Conservation (phyloP, 2,113 vertebrate genomes). For the Thermophis baileyi region DNA sequence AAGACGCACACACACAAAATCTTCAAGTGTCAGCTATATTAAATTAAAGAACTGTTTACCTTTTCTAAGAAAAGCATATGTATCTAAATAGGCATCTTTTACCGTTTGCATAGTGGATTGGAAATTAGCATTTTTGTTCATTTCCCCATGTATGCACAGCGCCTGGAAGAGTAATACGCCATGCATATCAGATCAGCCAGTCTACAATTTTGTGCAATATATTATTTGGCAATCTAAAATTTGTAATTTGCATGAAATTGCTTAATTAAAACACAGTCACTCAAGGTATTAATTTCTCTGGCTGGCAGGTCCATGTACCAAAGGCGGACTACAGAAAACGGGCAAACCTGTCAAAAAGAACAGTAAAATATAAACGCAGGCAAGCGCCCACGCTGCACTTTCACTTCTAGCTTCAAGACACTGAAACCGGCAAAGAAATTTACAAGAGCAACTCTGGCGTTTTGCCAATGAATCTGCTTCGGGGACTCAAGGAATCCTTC, state of each 20-base stretch:
- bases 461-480: constrained; percentile 74
- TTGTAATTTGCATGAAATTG: constrained; percentile 99
- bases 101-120: constrained; percentile 99
- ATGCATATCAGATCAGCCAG: constrained; percentile 99
- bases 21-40: constrained; percentile 87
- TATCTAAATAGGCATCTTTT: constrained; percentile 99
- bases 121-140: constrained; percentile 99
- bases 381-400: constrained; percentile 67
- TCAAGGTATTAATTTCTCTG: constrained; percentile 99
- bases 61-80: constrained; percentile 91
- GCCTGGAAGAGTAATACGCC: constrained; percentile 99
- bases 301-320: constrained; percentile 96
- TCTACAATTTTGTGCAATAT: constrained; percentile 99
- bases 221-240: constrained; percentile 99
- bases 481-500: constrained; percentile 58
- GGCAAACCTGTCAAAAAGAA: constrained; percentile 97
- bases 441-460: constrained; percentile 75
- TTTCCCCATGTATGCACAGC: constrained; percentile 99
- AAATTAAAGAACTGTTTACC: constrained; percentile 95
- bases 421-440: constrained; percentile 74
- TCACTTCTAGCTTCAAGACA: constrained; percentile 81
- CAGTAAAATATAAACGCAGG: constrained; percentile 89
- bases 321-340: constrained; percentile 94
- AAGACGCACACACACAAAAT: constrained; percentile 71
- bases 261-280: constrained; percentile 99